Conservation (phyloP, 2,888 invertebrate species). For the Mellilla xanthometata region DNA sequence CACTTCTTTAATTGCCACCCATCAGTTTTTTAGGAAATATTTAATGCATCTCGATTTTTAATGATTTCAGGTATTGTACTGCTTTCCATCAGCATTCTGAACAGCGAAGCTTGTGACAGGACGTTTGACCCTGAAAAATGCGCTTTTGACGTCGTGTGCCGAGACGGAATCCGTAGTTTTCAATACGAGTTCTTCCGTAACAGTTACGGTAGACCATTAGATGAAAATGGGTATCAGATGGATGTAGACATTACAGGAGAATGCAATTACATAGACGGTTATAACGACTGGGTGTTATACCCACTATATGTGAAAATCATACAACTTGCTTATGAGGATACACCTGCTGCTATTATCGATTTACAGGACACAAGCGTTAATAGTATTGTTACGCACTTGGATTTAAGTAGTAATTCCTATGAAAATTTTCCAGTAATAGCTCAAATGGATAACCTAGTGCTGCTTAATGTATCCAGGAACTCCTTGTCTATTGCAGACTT, state of each 20-base stretch:
- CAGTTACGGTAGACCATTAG: no score
- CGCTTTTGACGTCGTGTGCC: conserved; percentile 2
- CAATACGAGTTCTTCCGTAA: background rate
- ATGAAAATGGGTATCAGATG: no score
- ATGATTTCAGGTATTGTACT: conserved; percentile 7
- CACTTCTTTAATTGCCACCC: no score
- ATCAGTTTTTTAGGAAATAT: no score
- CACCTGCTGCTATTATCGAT: no score
- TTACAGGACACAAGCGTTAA: background rate
- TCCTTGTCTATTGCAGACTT: conserved; percentile 41
- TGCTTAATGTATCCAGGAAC: conserved; percentile 49
- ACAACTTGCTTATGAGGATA: background rate
- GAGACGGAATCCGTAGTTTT: background rate
- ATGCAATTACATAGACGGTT: no score
- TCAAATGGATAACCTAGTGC: conserved; percentile 39
- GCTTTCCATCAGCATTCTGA: no score
- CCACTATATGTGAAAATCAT: background rate
- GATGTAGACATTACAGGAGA: no score
- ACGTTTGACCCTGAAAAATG: background rate
- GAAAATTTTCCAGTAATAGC: conserved; percentile 33
- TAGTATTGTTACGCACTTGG: conserved; percentile 27
- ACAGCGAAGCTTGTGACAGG: no score
- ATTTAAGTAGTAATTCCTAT: conserved; percentile 43
- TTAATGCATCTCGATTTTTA: no score
- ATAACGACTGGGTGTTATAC: no score